Conservation (phyloP, 2,888 invertebrate genomes). For the Sympetrum striolatum region DNA sequence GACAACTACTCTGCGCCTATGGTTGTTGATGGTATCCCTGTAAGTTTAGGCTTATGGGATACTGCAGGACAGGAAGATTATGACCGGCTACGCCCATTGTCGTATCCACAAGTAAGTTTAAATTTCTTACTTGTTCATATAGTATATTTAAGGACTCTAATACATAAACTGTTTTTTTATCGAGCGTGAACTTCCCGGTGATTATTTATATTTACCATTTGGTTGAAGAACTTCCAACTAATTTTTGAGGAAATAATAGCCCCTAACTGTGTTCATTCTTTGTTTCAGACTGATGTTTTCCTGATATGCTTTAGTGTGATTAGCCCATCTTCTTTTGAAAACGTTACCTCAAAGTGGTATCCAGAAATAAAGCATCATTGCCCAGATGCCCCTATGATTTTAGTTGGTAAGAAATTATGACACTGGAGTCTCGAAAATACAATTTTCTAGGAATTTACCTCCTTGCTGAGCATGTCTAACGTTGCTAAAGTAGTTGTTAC, state of each 20-base stretch:
- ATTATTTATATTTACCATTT: not conserved
- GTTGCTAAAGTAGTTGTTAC: no score
- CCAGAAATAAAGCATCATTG: constrained; percentile 99
- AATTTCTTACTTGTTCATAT: not conserved
- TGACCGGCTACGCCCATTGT: constrained; percentile 92
- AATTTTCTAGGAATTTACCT: no score
- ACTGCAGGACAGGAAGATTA: constrained; percentile 98
- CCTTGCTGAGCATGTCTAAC: no score
- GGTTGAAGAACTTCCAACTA: not conserved
- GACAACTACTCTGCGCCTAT: constrained; percentile 99
- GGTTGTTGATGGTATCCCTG: constrained; percentile 97
- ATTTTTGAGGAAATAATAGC: not conserved
- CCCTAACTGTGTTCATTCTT: constrained; percentile 45
- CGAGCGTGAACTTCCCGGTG: not conserved
- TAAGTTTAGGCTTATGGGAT: constrained; percentile 97
- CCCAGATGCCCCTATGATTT: constrained; percentile 97
- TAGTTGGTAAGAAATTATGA: constrained; percentile 79
- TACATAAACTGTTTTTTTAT: not conserved
- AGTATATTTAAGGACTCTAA: not conserved
- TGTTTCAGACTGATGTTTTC: constrained; percentile 92
- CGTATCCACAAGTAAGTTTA: constrained; percentile 80
- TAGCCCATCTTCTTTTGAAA: constrained; percentile 98
- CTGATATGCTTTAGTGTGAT: constrained; percentile 99
- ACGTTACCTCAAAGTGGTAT: constrained; percentile 99
- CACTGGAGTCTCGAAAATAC: not conserved